Conservation (phyloP, 2,888 invertebrate genomes). For the Hymenopus coronatus region DNA sequence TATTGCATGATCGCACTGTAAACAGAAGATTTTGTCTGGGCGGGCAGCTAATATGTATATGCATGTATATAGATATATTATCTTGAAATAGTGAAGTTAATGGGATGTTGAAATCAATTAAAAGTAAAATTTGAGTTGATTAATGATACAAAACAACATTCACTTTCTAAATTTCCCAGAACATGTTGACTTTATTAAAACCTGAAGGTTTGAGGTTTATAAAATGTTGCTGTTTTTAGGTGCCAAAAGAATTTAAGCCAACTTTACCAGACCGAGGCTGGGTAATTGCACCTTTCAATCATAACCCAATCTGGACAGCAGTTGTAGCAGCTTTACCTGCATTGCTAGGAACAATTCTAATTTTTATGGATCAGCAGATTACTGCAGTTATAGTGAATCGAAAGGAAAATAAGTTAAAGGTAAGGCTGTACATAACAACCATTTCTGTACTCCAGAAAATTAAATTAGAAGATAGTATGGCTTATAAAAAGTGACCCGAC, state of each 20-base stretch:
- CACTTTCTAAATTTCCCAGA: no score
- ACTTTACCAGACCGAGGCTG: slow-evolving; percentile 73
- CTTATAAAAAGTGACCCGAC: no score
- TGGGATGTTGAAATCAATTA: no score
- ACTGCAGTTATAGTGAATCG: slow-evolving; percentile 98
- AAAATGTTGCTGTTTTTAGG: slow-evolving; percentile 35
- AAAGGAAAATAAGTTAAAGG: slow-evolving; percentile 94
- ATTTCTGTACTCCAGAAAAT: no score
- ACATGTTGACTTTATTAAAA: background rate
- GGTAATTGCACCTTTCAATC: slow-evolving; percentile 75
- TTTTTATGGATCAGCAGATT: slow-evolving; percentile 99
- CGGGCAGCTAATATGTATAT: no score
- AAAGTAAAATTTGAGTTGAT: no score
- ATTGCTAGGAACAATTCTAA: slow-evolving; percentile 89
- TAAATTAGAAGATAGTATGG: no score
- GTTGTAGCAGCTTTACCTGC: slow-evolving; percentile 86
- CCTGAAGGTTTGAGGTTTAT: background rate
- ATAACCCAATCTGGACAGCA: slow-evolving; percentile 83
- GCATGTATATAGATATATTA: no score
- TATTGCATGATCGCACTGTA: no score
- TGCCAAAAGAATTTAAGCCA: slow-evolving; percentile 82
- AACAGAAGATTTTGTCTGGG: no score
- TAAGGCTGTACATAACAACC: slow-evolving; percentile 38
- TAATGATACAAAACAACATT: no score
- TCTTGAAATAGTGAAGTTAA: no score